Base-by-base conservation (phyloP, 2,113 vertebrate genomes). In the Calyptommatus sinebrachiatus region DNA sequence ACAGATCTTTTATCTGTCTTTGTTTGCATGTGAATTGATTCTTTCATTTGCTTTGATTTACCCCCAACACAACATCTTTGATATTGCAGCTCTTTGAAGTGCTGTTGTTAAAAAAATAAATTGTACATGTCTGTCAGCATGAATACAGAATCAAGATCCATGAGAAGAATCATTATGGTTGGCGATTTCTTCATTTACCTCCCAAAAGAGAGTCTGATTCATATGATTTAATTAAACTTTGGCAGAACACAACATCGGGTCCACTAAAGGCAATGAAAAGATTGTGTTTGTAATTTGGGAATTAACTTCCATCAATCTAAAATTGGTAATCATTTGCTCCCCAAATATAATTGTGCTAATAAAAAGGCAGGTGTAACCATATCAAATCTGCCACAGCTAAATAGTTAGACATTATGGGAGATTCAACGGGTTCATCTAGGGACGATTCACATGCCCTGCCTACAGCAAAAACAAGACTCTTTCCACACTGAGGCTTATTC, bases 1-100 rank as follows among this genome's bases (percentile, higher is more conserved):
- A 84, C 76, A 31, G 66, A 86, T 77, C 57, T 88, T 74, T 70
- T 46, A 50, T 84, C 50, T 73, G 77, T 77, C 91, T 91, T 89
- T 48, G 73, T 82, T 84, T 79, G 60, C 78, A 31, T 3, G 50
- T 2, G 35, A 76, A 1, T 61, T 61, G 83, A 78, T 29, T 7
- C 9, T 4, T 68, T 73, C 35, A 16, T 75, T 70, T 1, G 53
- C 67, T 84, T 90, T 90, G 60, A 78, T 82, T 86, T 0, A 65
- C 41, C 41, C 88, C 86, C 91, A 82, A 82, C 75, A 85, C 79
- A 87, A 81, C 75, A 72, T 79, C 81, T 35, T 78, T 84, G 77
- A 69, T 87, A 85, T 57, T 78, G 74, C 0, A 73, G 35, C 70
- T 79, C 81, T 89, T 89, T 92, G 85, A 90, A 85, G 83, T 82